These are phyloP conservation scores for Cenopis cana DNA, from an alignment of 2,888 invertebrate species.

Conservation along the genomic window DNA sequence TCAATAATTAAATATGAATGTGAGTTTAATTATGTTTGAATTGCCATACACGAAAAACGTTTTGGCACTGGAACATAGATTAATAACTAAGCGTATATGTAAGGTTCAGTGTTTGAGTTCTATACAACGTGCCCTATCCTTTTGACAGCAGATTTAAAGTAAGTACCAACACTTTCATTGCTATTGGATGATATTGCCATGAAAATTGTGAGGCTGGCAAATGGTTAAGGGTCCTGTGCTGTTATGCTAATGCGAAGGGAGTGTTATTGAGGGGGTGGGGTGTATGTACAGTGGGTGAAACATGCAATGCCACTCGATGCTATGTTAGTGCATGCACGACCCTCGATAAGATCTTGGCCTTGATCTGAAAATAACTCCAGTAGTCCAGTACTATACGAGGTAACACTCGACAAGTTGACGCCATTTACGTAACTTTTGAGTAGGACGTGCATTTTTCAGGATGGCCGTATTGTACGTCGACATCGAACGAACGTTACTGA, in stretches of 20 bases:
- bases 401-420: neutral
- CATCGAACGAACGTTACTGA: neutral
- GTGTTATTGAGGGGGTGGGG: slow-evolving; percentile 68
- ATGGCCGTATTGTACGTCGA: neutral
- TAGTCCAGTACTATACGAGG: neutral
- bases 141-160: neutral
- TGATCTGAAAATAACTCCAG: neutral
- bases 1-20: neutral
- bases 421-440: too few relatives aligned
- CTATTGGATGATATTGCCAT: slow-evolving; percentile 1
- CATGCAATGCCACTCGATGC: slow-evolving; percentile 70
- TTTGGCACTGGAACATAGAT: neutral
- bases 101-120: neutral
- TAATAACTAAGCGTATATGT: neutral
- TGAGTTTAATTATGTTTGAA: neutral
- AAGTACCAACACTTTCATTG: neutral
- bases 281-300: slow-evolving; percentile 62
- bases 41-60: neutral
- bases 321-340: slow-evolving; percentile 69
- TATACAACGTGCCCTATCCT: neutral
- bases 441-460: neutral
- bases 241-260: slow-evolving; percentile 23
- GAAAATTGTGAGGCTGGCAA: neutral
- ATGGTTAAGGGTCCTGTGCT: slow-evolving; percentile 15
- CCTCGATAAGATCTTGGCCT: slow-evolving; percentile 69